Evolutionary conservation across 1,140 invertebrate genomes (phyloP), one percentile per base, ranked within the genome.

Genomic region (Melitaea cinxia): DNA sequence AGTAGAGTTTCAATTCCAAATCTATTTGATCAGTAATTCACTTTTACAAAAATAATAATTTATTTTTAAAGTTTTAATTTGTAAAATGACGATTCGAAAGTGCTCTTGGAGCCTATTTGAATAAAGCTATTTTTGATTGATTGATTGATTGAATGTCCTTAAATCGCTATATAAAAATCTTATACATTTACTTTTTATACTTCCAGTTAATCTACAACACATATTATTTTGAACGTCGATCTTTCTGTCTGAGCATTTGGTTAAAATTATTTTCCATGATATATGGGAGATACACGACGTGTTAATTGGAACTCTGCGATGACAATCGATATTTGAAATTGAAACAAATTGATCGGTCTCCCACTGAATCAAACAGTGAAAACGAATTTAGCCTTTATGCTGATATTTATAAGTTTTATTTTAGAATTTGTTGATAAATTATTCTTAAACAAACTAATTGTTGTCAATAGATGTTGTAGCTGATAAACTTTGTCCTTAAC

Each of bases 271-370:
- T n/a, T n/a, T n/a, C 37, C 17, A 12, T 23, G 42, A 47, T 47
- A 12, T 47, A 47, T 47, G 23, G 42, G 42, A 47, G 10, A 12
- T 4, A 47, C 10, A 15, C 21, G 14, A 26, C 37, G 57, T 59
- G 42, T 50, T 49, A 50, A 59, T 59, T 59, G 57, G 12, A 59
- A 45, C 24, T 24, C 15, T n/a, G 21, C 33, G 37, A 14, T 35
- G 57, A 49, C 56, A 59, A 28, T 28, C 28, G 56, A 49, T 50
- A 59, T 24, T 33, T 30, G 42, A 28, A 59, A 59, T 59, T 50
- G 57, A 59, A 33, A 50, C 30, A 49, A 35, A 50, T 59, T 59
- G 57, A 59, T 50, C 30, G 45, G 35, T 14, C 21, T 33, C 42
- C 0, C 9, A 9, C 7, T 19, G 4, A 23, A 10, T 23, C 17